phyloP scores from a whole-genome alignment of 2,797 vertebrate genomes.

The Notolepis coatsorum region DNA sequence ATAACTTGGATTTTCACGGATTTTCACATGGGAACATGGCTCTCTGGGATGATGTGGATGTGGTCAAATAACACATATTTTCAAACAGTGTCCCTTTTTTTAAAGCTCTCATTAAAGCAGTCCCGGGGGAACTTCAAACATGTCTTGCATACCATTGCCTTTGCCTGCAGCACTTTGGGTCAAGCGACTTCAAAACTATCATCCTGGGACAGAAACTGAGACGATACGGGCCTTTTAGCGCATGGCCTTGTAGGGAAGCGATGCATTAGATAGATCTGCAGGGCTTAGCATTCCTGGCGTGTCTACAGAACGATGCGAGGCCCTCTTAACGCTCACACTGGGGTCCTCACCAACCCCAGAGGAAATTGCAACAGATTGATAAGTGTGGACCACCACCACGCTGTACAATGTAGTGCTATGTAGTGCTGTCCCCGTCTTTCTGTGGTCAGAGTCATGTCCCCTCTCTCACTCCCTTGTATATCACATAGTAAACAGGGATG shows the following conservation, averaged over 20 bases:
- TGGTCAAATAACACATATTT: slow-evolving; percentile 73
- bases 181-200: slow-evolving; percentile 68
- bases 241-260: slow-evolving; percentile 81
- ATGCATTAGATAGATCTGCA: slow-evolving; percentile 54
- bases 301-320: slow-evolving; percentile 65
- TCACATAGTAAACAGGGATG: background rate
- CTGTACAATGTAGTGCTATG: slow-evolving; percentile 30
- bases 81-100: slow-evolving; percentile 70
- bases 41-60: slow-evolving; percentile 63
- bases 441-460: background rate
- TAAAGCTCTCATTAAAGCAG: slow-evolving; percentile 75
- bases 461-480: slow-evolving; percentile 6
- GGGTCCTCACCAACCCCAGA: slow-evolving; percentile 38
- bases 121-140: slow-evolving; percentile 81
- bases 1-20: slow-evolving; percentile 77
- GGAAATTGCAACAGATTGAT: slow-evolving; percentile 40
- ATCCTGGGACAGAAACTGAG: slow-evolving; percentile 66
- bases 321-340: slow-evolving; percentile 52
- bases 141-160: slow-evolving; percentile 77
- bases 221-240: slow-evolving; percentile 46
- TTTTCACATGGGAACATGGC: slow-evolving; percentile 83
- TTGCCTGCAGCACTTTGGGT: slow-evolving; percentile 70
- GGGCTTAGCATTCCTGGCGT: slow-evolving; percentile 65
- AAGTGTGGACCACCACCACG: slow-evolving; percentile 37
- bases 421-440: slow-evolving; percentile 12